phyloP scores from a whole-genome alignment of 2,113 vertebrate species.

The Gambusia affinis region DNA sequence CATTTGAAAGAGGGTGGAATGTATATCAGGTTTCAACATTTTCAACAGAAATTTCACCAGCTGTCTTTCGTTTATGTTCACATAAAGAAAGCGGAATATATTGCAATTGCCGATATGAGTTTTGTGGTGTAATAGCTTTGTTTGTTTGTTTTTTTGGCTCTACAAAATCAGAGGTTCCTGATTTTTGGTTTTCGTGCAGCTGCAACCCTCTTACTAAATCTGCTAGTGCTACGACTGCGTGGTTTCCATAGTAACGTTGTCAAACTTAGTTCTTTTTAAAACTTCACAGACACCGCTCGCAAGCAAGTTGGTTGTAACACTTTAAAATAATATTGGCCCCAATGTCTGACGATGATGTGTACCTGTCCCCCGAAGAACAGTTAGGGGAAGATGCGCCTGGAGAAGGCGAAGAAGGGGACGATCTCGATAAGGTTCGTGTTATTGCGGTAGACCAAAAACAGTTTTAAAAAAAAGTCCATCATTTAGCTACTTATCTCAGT shows the following conservation, averaged over 20 bases:
- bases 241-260: conserved; percentile 55
- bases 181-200: too few species aligned
- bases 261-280: not conserved
- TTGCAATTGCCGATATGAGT: not conserved
- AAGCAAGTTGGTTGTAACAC: not conserved
- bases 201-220: too few species aligned
- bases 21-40: conserved; percentile 21
- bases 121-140: too few species aligned
- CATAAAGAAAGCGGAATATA: conserved; percentile 28
- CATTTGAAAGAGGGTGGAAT: not conserved
- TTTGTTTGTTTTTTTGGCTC: too few species aligned
- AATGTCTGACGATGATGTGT: conserved; percentile 54
- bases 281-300: too few species aligned
- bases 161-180: too few species aligned
- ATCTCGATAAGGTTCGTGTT: conserved; percentile 33
- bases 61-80: conserved; percentile 1
- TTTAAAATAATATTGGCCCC: not conserved
- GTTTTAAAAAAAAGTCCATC: too few species aligned
- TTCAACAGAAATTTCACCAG: conserved; percentile 28
- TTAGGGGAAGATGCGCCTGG: conserved; percentile 39
- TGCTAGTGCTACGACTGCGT: not conserved
- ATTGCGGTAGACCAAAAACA: not conserved
- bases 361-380: conserved; percentile 35
- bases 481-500: too few species aligned
- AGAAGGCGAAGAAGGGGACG: not conserved